These are phyloP conservation scores for Encarsia formosa DNA, from an alignment of 2,888 invertebrate species.

Conservation along the genomic window DNA sequence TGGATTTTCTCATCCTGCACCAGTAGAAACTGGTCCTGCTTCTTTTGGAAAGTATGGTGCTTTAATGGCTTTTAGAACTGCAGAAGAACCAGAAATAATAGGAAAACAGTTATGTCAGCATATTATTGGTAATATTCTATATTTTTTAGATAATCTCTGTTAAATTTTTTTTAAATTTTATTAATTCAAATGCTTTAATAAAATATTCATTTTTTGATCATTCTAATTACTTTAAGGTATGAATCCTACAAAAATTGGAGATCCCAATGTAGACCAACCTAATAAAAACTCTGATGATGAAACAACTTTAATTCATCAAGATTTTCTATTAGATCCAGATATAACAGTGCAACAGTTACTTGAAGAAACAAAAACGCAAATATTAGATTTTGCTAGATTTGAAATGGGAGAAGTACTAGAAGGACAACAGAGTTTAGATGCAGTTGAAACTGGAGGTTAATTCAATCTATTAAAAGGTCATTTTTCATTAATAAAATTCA, in stretches of 20 bases:
- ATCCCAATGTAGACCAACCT: conserved; percentile 60
- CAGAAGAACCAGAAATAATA: conserved; percentile 50
- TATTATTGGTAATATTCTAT: conserved; percentile 77
- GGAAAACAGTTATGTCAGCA: conserved; percentile 86
- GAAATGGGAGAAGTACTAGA: conserved; percentile 73
- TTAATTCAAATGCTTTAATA: not conserved
- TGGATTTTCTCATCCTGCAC: conserved; percentile 78
- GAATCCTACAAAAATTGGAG: conserved; percentile 74
- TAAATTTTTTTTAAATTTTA: not conserved
- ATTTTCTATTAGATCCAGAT: conserved; percentile 76
- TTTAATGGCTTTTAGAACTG: conserved; percentile 65
- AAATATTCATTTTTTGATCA: conserved; percentile 8
- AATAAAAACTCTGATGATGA: conserved; percentile 69
- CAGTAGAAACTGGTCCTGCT: conserved; percentile 52
- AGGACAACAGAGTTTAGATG: conserved; percentile 54
- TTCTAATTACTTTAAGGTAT: conserved; percentile 58
- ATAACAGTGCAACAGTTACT: conserved; percentile 71
- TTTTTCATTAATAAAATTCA: conserved; percentile 2
- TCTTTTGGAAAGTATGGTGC: conserved; percentile 83
- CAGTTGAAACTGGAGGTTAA: conserved; percentile 63
- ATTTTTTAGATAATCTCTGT: not conserved
- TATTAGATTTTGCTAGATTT: conserved; percentile 80
- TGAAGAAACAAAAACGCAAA: conserved; percentile 60
- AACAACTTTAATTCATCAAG: conserved; percentile 77
- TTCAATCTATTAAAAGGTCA: conserved; percentile 7